phyloP scores from a whole-genome alignment of 2,888 invertebrate species.

The Stramonita haemastoma region DNA sequence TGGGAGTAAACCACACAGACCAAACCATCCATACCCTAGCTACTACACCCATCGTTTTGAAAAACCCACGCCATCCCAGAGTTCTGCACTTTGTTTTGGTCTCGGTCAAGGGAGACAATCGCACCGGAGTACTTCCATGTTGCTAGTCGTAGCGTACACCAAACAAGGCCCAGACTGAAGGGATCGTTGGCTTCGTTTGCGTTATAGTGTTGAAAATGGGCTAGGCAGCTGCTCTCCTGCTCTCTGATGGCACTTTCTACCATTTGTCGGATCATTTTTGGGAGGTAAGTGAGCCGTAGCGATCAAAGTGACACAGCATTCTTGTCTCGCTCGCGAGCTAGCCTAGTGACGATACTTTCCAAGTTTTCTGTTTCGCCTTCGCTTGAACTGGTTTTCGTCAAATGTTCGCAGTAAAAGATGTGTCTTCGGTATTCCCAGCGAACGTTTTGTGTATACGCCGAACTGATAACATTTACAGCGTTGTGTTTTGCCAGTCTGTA shows the following conservation, averaged over 20 bases:
- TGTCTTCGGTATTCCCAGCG: no score
- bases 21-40: no score
- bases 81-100: constrained; percentile 44
- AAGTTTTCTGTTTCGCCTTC: not conserved
- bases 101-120: constrained; percentile 30
- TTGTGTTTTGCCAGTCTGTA: no score
- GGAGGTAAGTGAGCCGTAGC: not conserved
- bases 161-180: not conserved
- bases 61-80: constrained; percentile 42
- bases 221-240: not conserved
- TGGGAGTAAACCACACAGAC: no score
- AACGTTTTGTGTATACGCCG: no score
- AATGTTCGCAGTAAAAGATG: no score
- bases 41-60: no score
- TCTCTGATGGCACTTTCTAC: not conserved
- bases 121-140: not conserved
- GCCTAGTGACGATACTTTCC: no score
- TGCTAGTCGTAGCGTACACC: not conserved
- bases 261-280: not conserved
- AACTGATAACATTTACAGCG: no score
- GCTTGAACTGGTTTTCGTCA: no score
- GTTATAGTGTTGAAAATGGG: not conserved
- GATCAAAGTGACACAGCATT: not conserved
- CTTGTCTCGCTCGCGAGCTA: not conserved
- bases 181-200: not conserved